Evolutionary conservation across 1,140 invertebrate genomes (phyloP), one percentile per base, ranked within the genome.

Genomic region (Drosophila orena): DNA sequence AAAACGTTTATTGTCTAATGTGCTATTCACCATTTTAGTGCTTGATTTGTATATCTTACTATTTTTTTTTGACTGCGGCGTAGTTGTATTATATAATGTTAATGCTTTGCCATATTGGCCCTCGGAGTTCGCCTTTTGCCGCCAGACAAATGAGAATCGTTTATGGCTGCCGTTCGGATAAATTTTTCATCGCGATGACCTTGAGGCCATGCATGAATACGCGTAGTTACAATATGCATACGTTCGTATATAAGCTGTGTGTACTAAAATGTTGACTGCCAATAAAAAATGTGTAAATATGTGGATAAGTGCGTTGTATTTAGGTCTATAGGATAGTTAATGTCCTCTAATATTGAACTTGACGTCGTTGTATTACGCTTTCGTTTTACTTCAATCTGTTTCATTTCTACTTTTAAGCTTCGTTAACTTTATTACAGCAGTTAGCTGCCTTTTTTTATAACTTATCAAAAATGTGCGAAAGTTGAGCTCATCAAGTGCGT

Each of bases 101-200:
- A 59, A 52, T 66, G 30, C 14, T 60, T 44, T 14, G 17, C 49
- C 49, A 20, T 52, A 59, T 77, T 69, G 37, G 59, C 42, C 27
- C 46, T 38, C 54, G 20, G 34, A 59, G 44, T 35, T 49, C 59
- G 59, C 59, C 56, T 52, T 69, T 53, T 49, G 49, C 52, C 60
- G 77, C 42, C 58, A 65, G 66, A 50, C 61, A 77, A 85, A 72
- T 85, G 62, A 60, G 57, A 69, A 54, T 47, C 80, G 81, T 85
- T 84, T 84, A 85, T 80, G 81, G 58, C 71, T 55, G 79, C 55
- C 65, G 71, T 81, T 81, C 73, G 79, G 68, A 60, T 66, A 76
- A 58, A 50, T 53, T 57, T 74, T 52, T 42, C n/a, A 49, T 14
- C 61, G 14, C 34, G 17, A 27, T 47, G 81, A 85, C 81, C 81